Conservation (phyloP, 2,888 invertebrate genomes). For the Sesia apiformis region DNA sequence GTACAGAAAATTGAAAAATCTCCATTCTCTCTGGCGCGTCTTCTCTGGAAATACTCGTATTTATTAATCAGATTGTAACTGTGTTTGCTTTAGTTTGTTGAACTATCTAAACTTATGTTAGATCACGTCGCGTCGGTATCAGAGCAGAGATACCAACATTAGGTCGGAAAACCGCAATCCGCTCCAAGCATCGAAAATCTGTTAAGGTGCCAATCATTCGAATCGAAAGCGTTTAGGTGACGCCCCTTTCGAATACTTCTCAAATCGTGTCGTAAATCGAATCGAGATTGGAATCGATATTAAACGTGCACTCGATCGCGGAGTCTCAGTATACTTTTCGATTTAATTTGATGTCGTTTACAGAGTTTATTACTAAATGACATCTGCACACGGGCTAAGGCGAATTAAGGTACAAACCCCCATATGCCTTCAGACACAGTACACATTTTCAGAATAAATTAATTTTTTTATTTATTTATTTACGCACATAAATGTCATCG, state of each 20-base stretch:
- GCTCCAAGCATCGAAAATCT: conserved; percentile 34
- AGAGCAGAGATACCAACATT: conserved; percentile 30
- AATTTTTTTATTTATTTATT: no score
- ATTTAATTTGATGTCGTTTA: background rate
- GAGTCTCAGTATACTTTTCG: background rate
- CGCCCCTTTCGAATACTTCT: conserved; percentile 49
- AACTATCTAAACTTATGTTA: background rate
- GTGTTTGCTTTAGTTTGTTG: no score
- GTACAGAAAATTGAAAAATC: no score
- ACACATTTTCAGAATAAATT: no score
- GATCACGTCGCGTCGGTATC: background rate
- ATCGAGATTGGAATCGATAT: conserved; percentile 21
- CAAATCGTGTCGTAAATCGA: conserved; percentile 27
- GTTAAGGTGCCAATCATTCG: conserved; percentile 48
- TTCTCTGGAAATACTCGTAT: no score
- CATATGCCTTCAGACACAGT: no score
- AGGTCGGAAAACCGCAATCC: conserved; percentile 35
- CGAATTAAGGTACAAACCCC: no score
- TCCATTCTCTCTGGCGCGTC: no score
- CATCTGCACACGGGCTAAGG: no score
- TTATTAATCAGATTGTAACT: no score
- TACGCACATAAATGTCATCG: no score
- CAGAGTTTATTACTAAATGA: background rate
- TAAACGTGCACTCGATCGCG: conserved; percentile 1
- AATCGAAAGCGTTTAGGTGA: conserved; percentile 38